Base-by-base conservation (phyloP, 2,888 invertebrate genomes). In the Mythimna pallens region DNA sequence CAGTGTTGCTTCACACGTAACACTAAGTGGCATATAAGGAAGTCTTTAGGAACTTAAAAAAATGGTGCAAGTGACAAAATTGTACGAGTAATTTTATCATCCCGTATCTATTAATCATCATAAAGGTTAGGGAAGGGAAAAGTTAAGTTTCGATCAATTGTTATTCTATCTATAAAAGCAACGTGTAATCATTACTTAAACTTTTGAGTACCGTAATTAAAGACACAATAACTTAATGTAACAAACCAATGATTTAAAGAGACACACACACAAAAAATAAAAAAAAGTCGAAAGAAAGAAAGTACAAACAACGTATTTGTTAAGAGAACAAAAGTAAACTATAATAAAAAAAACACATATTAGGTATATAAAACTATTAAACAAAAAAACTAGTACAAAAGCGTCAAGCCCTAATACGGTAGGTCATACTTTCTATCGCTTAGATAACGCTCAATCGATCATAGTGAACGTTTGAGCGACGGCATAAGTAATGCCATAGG, bases 381-480 rank as follows among this genome's bases (percentile, higher is more conserved):
- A 30, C 30, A 30, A n/a, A 3, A 30, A 36, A 58, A 12, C n/a
- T 0, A 22, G 3, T 22, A 34, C 20, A 34, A 50, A 52, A 57
- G 17, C 12, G 25, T 47, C 2, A 34, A 69, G 66, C 62, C 61
- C 69, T 80, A 75, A 80, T 70, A 69, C 62, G 34, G 10, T 70
- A 47, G 76, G 81, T 82, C 82, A 83, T 67, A 73, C 71, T 70
- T 75, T 76, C 78, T 65, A 85, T 87, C 80, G 74, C 83, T 87
- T 83, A 84, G 80, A 81, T 85, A 83, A 77, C 76, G 47, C 6
- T 20, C 55, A 47, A 84, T 84, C 83, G 83, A 84, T 84, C 83
- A 83, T 78, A 80, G 83, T 85, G 74, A 84, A 86, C 81, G 80
- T 81, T 63, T 74, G 79, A 77, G 82, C 75, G 78, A 77, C 76